Percentiles rank a stretch among this genome's conserved stretches.
Conservation (phyloP, 2,797 vertebrate genomes). For the Lophius americanus region DNA sequence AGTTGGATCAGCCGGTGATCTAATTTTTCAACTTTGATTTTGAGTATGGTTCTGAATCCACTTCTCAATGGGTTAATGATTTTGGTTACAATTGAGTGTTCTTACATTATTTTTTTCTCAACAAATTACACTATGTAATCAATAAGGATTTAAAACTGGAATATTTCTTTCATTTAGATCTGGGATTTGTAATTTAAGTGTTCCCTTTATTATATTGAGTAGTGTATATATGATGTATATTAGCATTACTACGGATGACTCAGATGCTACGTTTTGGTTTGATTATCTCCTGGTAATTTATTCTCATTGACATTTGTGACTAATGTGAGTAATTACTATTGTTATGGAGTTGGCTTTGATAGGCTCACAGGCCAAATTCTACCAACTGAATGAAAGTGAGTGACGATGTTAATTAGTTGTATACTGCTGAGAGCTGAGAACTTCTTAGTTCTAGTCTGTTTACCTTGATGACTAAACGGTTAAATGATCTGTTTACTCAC, state of each 20-base stretch:
- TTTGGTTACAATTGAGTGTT: no score
- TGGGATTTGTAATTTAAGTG: no score
- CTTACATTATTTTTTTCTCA: no score
- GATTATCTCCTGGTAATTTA: conserved; percentile 28
- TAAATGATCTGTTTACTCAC: conserved; percentile 34
- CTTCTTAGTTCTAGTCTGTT: conserved; percentile 20
- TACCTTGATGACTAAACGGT: conserved; percentile 33
- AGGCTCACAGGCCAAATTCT: conserved; percentile 29
- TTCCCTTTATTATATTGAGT: no score
- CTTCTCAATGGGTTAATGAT: no score
- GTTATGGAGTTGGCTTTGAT: conserved; percentile 42
- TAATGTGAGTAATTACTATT: conserved; percentile 37
- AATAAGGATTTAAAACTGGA: no score
- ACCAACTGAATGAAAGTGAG: conserved; percentile 30
- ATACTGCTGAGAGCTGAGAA: conserved; percentile 24
- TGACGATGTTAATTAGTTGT: conserved; percentile 40
- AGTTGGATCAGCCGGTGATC: no score
- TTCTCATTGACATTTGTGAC: conserved; percentile 43
- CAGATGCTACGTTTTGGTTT: conserved; percentile 19
- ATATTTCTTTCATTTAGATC: no score
- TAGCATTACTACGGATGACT: background rate
- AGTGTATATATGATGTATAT: no score
- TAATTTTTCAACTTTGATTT: no score
- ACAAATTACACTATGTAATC: no score
- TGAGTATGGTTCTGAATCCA: no score